A percentile compares a stretch with the other conserved stretches of the same genome.
Evolutionary conservation across 1,140 invertebrate species (phyloP).

Genomic region (Uloborus diversus): DNA sequence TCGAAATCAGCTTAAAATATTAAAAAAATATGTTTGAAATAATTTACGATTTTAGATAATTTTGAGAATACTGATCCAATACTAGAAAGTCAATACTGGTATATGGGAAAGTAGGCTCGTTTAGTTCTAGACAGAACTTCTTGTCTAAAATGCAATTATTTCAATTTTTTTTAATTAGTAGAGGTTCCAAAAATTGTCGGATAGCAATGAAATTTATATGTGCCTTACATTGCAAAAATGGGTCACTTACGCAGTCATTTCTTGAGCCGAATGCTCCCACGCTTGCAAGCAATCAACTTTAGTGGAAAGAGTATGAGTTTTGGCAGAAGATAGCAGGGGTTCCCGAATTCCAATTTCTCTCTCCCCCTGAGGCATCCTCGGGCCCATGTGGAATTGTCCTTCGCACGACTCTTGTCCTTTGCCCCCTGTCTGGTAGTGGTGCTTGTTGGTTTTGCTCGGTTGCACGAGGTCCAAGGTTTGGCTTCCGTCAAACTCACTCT

Average conservation of each 20-base stretch:
- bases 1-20: no score
- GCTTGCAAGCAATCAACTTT: constrained; percentile 48
- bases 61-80: no score
- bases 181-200: no score
- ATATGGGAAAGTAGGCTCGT: no score
- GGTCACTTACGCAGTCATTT: constrained; percentile 42
- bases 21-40: no score
- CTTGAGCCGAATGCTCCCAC: constrained; percentile 41
- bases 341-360: constrained; percentile 38
- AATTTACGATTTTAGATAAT: no score
- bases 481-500: constrained; percentile 33
- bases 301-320: constrained; percentile 10
- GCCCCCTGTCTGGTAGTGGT: not conserved
- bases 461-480: constrained; percentile 41
- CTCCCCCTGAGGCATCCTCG: constrained; percentile 20
- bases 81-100: no score
- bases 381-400: constrained; percentile 2
- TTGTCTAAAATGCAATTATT: no score
- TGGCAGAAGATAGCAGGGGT: constrained; percentile 19
- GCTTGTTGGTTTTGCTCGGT: constrained; percentile 41
- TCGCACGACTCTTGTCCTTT: not conserved
- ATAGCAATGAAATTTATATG: no score
- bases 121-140: no score
- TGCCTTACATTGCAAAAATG: not conserved
- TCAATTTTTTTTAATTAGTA: no score